Conservation (phyloP, 1,140 invertebrate genomes). For the Colletes gigas region DNA sequence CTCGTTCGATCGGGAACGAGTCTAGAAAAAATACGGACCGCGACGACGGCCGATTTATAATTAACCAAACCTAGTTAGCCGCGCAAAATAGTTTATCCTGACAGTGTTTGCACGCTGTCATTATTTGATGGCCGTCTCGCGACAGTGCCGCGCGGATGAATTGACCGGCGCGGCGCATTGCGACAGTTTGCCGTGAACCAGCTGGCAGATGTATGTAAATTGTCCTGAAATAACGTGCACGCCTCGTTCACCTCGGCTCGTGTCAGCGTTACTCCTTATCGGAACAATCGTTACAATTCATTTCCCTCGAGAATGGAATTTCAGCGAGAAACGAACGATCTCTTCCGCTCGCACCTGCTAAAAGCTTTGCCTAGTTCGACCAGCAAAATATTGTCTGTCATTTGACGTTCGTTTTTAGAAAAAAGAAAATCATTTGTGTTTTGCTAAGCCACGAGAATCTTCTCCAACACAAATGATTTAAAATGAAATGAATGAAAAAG, state of each 20-base stretch:
- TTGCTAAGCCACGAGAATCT: no score
- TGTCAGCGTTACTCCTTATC: no score
- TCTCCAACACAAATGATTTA: no score
- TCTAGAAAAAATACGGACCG: conserved; percentile 2
- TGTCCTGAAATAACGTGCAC: conserved; percentile 51
- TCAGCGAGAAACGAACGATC: no score
- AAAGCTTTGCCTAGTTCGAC: no score
- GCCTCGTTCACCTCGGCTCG: neutral
- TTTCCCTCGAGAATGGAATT: no score
- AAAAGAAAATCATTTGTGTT: no score
- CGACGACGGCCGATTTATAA: conserved; percentile 34
- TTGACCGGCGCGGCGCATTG: conserved; percentile 41
- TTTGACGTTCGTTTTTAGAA: no score
- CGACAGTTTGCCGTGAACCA: conserved; percentile 62
- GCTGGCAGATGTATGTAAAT: conserved; percentile 59
- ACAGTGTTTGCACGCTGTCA: conserved; percentile 54
- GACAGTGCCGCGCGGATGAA: conserved; percentile 23
- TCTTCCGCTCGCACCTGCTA: no score
- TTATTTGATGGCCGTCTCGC: conserved; percentile 66
- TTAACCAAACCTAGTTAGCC: conserved; percentile 40
- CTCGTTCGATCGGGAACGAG: neutral
- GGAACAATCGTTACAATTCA: no score
- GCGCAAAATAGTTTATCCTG: conserved; percentile 37
- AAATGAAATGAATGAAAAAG: no score
- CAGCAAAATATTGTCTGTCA: no score